Conservation (phyloP, 92 coral and sea anemone genomes). For the Palythoa grandiflora region DNA sequence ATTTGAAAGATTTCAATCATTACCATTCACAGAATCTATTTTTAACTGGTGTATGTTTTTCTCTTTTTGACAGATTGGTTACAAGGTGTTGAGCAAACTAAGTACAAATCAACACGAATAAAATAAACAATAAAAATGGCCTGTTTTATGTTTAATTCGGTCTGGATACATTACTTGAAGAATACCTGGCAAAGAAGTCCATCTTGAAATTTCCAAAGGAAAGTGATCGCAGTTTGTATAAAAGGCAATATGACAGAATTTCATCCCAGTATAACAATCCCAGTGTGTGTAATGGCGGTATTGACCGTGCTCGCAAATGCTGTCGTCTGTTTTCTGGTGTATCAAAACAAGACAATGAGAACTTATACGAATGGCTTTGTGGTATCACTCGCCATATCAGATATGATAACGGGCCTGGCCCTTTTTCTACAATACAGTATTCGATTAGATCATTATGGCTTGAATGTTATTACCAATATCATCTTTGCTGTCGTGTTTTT, state of each 20-base stretch:
- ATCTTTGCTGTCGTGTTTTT: slow-evolving; percentile 76
- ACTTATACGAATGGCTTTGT: slow-evolving; percentile 86
- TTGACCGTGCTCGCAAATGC: slow-evolving; percentile 65
- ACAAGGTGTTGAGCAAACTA: not conserved
- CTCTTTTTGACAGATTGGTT: slow-evolving; percentile 19
- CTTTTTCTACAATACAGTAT: slow-evolving; percentile 78
- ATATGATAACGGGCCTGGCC: slow-evolving; percentile 77
- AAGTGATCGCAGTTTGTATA: not conserved
- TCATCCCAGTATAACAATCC: slow-evolving; percentile 50
- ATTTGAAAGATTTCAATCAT: not conserved
- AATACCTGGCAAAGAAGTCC: not conserved
- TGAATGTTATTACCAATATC: slow-evolving; percentile 66
- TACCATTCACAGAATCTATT: not conserved
- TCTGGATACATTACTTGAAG: not conserved
- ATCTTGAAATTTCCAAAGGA: not conserved
- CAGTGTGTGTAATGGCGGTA: slow-evolving; percentile 64
- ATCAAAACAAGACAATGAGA: slow-evolving; percentile 74
- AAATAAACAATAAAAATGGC: not conserved
- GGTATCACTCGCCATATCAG: slow-evolving; percentile 86
- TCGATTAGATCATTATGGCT: slow-evolving; percentile 62
- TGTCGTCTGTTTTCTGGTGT: slow-evolving; percentile 77
- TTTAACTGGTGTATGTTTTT: not conserved
- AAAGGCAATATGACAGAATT: slow-evolving; percentile 2
- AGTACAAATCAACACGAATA: not conserved
- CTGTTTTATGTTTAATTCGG: not conserved